A percentile compares a stretch with the other conserved stretches of the same genome.
These are phyloP conservation scores for Nycticebus coucang DNA, from an alignment of 2,113 vertebrate species.

Conservation along the genomic window DNA sequence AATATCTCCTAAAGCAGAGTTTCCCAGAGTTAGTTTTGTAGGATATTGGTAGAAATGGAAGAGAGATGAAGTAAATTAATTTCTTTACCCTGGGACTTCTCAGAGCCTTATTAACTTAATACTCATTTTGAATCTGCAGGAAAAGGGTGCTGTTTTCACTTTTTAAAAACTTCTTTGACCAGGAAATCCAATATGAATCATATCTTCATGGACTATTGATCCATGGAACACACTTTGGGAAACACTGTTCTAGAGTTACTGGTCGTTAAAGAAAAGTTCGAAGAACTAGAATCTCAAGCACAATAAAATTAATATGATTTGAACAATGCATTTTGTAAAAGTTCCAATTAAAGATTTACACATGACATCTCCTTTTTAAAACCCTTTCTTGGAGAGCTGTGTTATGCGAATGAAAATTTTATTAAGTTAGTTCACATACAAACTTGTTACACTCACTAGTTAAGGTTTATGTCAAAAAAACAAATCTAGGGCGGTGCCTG, in stretches of 20 bases:
- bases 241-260: background rate
- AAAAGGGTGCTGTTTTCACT: background rate
- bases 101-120: background rate
- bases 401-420: conserved; percentile 25
- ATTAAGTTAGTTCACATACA: background rate
- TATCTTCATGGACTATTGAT: background rate
- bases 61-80: background rate
- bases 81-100: background rate
- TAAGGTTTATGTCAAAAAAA: background rate
- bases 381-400: background rate
- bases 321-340: background rate
- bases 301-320: conserved; percentile 1
- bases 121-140: background rate
- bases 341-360: background rate
- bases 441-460: background rate
- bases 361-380: background rate
- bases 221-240: background rate
- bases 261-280: conserved; percentile 17
- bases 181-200: background rate
- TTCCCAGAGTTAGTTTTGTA: background rate
- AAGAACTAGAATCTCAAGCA: background rate
- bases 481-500: too few species aligned
- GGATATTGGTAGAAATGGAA: background rate
- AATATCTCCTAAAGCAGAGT: background rate
- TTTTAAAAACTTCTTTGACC: background rate